phyloP scores from a whole-genome alignment of 1,140 invertebrate genomes.

The Ephestia elutella region DNA sequence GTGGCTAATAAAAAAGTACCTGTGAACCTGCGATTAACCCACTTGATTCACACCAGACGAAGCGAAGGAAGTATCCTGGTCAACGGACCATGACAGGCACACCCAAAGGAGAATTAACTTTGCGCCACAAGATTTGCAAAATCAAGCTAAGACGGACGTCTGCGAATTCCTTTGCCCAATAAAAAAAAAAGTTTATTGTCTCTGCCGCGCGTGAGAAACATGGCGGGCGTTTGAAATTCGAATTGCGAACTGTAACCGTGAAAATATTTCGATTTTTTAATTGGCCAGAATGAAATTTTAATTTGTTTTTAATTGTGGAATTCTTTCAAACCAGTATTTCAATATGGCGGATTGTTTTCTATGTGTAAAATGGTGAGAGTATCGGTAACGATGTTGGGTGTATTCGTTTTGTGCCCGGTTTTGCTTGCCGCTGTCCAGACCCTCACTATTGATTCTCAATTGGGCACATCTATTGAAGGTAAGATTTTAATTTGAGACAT shows the following conservation, averaged over 20 bases:
- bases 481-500: constrained; percentile 20
- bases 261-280: not conserved
- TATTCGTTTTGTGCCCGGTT: constrained; percentile 55
- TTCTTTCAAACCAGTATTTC: not conserved
- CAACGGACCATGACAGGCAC: constrained; percentile 55
- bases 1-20: constrained; percentile 6
- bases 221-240: constrained; percentile 12
- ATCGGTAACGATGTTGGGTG: constrained; percentile 48
- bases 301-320: not conserved
- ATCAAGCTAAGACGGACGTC: constrained; percentile 53
- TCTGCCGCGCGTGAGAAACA: constrained; percentile 11
- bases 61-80: constrained; percentile 44
- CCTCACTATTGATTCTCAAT: constrained; percentile 57
- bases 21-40: constrained; percentile 37
- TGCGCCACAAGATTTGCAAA: constrained; percentile 60
- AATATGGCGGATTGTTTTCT: not conserved
- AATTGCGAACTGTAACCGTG: not conserved
- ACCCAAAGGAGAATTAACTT: constrained; percentile 44
- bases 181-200: constrained; percentile 33
- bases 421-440: constrained; percentile 57
- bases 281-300: not conserved
- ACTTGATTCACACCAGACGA: constrained; percentile 46
- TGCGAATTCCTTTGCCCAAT: constrained; percentile 36
- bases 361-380: constrained; percentile 17
- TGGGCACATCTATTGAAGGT: constrained; percentile 67